Evolutionary conservation across 2,113 vertebrate genomes (phyloP).

Genomic region (Trematomus loennbergii): DNA sequence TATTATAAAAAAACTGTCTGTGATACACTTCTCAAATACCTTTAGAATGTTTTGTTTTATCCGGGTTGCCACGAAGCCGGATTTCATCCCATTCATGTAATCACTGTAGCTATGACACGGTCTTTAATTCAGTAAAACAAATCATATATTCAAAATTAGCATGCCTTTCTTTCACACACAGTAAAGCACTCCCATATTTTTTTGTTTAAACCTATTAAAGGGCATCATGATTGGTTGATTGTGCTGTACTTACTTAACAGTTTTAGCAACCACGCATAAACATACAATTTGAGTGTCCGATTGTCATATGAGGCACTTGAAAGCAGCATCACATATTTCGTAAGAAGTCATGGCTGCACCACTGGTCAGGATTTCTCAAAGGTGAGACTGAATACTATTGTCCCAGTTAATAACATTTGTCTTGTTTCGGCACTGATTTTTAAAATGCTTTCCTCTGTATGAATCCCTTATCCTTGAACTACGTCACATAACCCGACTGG

Average conservation of each 20-base stretch:
- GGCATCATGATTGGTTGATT: neutral
- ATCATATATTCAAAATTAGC: neutral
- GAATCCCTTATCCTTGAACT: neutral
- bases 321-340: constrained; percentile 28
- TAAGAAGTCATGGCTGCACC: constrained; percentile 74
- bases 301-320: neutral
- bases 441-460: too few species aligned
- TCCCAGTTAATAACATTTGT: neutral
- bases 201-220: neutral
- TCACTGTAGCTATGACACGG: too few species aligned
- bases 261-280: too few species aligned
- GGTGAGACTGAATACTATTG: constrained; percentile 63
- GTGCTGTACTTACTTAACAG: neutral
- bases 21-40: too few species aligned
- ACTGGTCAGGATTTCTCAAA: constrained; percentile 68
- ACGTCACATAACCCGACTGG: neutral
- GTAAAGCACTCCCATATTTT: neutral
- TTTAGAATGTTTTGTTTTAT: too few species aligned
- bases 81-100: neutral
- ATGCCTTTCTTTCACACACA: neutral
- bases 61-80: neutral
- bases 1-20: neutral
- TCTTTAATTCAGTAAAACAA: neutral
- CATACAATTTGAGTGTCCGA: neutral
- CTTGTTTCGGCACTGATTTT: neutral